Evolutionary conservation across 2,888 invertebrate species (phyloP).

Genomic region (Malthinus flaveolus): DNA sequence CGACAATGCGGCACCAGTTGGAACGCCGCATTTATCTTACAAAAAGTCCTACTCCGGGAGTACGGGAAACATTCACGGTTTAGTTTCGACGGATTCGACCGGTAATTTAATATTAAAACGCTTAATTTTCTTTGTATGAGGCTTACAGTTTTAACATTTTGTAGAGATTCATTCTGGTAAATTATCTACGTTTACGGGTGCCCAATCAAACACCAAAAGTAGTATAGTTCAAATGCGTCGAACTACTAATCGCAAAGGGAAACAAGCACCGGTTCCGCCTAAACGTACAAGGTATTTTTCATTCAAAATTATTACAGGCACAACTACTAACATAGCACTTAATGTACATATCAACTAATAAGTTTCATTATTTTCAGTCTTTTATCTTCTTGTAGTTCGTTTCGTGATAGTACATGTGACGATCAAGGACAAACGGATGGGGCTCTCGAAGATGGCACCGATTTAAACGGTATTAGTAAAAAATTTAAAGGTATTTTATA

Average conservation of each 20-base stretch:
- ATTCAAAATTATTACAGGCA: constrained; percentile 1
- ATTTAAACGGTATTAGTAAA: constrained; percentile 57
- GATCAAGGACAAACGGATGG: constrained; percentile 62
- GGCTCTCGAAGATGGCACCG: constrained; percentile 60
- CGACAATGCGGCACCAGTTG: constrained; percentile 56
- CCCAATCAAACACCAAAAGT: constrained; percentile 61
- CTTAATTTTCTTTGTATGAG: neutral
- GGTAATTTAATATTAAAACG: constrained; percentile 21
- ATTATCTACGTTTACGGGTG: constrained; percentile 66
- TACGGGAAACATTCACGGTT: constrained; percentile 63
- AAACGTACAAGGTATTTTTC: constrained; percentile 84
- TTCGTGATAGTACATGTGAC: constrained; percentile 81
- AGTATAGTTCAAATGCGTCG: constrained; percentile 81
- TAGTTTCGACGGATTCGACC: constrained; percentile 48
- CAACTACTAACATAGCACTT: constrained; percentile 9
- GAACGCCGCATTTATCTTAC: constrained; percentile 64
- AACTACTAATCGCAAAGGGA: constrained; percentile 86
- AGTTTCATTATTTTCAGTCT: constrained; percentile 60
- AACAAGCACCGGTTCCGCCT: constrained; percentile 93
- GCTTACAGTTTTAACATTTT: neutral
- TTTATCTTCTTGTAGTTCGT: constrained; percentile 82
- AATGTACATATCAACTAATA: constrained; percentile 20
- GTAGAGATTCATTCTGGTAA: constrained; percentile 51
- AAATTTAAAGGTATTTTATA: constrained; percentile 49
- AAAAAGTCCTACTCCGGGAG: constrained; percentile 67